A percentile compares a stretch with the other conserved stretches of the same genome.
phyloP scores from a whole-genome alignment of 2,797 vertebrate species.

The Manis crassicaudata region DNA sequence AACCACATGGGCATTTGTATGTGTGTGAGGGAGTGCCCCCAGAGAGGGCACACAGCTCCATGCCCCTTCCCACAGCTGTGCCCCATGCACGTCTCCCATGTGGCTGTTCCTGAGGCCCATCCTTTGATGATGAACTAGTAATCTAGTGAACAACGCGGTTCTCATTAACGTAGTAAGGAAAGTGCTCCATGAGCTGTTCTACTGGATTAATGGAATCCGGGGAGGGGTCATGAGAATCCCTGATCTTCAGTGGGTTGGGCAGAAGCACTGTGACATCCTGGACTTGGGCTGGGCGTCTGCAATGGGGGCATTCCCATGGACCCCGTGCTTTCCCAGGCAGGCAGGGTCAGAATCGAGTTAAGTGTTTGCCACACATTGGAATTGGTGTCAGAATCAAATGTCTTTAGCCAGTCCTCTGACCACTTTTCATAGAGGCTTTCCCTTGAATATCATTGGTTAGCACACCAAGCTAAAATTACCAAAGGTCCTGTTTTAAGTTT shows the following conservation, averaged over 20 bases:
- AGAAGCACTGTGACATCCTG: neutral
- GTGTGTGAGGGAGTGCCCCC: too few relatives aligned
- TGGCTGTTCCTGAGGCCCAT: neutral
- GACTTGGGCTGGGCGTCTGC: neutral
- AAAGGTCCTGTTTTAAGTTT: neutral
- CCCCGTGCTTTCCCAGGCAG: neutral
- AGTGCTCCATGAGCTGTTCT: too few relatives aligned
- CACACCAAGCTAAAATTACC: neutral
- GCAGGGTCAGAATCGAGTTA: neutral
- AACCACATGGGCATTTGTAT: neutral
- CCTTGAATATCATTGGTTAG: neutral
- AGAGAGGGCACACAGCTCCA: neutral
- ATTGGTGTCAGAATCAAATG: neutral
- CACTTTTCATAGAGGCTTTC: neutral
- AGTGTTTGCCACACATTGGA: neutral
- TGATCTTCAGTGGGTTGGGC: too few relatives aligned
- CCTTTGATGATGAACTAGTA: neutral
- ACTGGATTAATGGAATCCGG: neutral
- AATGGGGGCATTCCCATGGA: neutral
- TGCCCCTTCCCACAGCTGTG: neutral
- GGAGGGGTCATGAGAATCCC: neutral
- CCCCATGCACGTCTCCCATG: neutral
- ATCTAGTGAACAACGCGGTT: neutral
- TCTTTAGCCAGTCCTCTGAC: neutral
- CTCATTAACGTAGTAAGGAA: too few relatives aligned